phyloP scores from a whole-genome alignment of 1,140 invertebrate species.

The Diachasmimorpha longicaudata region DNA sequence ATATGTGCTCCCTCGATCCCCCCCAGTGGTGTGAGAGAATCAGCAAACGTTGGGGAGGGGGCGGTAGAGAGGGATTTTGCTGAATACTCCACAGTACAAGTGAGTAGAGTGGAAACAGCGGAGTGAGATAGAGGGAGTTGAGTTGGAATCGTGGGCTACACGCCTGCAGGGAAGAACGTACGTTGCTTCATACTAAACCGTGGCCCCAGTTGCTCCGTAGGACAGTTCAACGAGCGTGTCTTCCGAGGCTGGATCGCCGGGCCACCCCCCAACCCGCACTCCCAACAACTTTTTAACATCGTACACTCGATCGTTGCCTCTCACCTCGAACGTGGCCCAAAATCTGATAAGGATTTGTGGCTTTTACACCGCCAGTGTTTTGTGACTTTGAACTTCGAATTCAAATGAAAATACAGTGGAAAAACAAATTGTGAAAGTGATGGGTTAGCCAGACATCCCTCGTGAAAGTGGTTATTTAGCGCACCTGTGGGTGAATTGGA shows the following conservation, averaged over 20 bases:
- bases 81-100: conserved; percentile 9
- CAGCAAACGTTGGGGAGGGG: not conserved
- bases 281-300: not conserved
- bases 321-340: not conserved
- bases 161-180: conserved; percentile 49
- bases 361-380: not conserved
- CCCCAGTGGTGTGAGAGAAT: not conserved
- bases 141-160: conserved; percentile 46
- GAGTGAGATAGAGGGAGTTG: conserved; percentile 51
- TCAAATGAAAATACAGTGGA: not conserved
- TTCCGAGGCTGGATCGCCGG: conserved; percentile 47
- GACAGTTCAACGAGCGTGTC: conserved; percentile 53
- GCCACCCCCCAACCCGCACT: not conserved
- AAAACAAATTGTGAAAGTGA: not conserved
- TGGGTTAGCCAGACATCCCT: not conserved
- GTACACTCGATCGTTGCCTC: not conserved
- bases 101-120: conserved; percentile 46
- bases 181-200: conserved; percentile 50
- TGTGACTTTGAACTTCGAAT: not conserved
- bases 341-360: not conserved
- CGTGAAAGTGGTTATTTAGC: not conserved
- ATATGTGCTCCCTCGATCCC: not conserved
- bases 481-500: not conserved
- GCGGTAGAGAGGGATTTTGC: not conserved
- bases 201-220: conserved; percentile 46